Percentiles rank a stretch among this genome's conserved stretches.
Evolutionary conservation across 2,888 invertebrate genomes (phyloP).

Genomic region (Drosophila ustulata): DNA sequence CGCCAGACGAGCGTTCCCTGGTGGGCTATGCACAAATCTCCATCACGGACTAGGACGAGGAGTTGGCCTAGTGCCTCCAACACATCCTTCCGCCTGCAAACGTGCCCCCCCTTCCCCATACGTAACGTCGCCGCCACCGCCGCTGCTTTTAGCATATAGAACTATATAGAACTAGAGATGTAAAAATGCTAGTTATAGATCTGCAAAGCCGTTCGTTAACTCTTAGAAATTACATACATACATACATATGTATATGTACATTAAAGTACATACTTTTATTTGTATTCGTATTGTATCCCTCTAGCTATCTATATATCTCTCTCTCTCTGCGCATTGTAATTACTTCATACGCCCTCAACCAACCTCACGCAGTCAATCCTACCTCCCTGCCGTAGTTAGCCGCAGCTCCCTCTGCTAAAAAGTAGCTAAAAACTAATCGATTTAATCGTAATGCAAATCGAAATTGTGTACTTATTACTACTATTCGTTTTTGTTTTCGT

Average conservation of each 20-base stretch:
- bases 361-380: constrained; percentile 5
- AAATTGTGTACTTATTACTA: constrained; percentile 75
- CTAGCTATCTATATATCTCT: constrained; percentile 11
- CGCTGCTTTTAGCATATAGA: constrained; percentile 44
- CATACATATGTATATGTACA: constrained; percentile 1
- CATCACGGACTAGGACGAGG: constrained; percentile 90
- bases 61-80: constrained; percentile 47
- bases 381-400: constrained; percentile 47
- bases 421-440: constrained; percentile 62
- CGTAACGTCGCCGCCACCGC: constrained; percentile 16
- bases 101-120: constrained; percentile 24
- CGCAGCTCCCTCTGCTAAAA: constrained; percentile 39
- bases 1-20: constrained; percentile 96
- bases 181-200: constrained; percentile 71
- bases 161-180: constrained; percentile 61
- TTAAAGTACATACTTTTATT: not conserved
- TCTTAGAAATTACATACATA: constrained; percentile 39
- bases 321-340: constrained; percentile 68
- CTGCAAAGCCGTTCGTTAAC: constrained; percentile 47
- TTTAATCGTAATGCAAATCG: constrained; percentile 10
- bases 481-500: constrained; percentile 70
- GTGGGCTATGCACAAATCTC: constrained; percentile 99
- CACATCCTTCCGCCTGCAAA: constrained; percentile 7
- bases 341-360: constrained; percentile 54
- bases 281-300: constrained; percentile 18